Evolutionary conservation across 1,140 invertebrate genomes (phyloP), one percentile per base, ranked within the genome.

Genomic region (Brachionus koreanus): DNA sequence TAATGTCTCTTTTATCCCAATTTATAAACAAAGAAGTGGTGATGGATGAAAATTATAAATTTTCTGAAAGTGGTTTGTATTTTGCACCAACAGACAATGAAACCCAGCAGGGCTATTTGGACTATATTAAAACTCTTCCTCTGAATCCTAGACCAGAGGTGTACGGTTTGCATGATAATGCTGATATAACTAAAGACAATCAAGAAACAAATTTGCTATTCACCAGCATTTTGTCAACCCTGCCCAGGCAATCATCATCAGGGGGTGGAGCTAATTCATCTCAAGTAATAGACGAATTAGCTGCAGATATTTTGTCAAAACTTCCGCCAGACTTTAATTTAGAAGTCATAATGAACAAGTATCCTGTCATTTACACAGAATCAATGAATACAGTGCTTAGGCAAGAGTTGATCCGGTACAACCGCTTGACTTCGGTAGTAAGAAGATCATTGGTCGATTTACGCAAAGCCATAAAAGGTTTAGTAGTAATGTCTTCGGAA

Each of bases 151-250:
- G 91, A 63, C 94, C 95, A 0, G 92, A 92, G 84, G 93, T 97
- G 49, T 97, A 96, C 89, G 95, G 95, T 25, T 93, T 98, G 91
- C 92, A 98, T 87, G 91, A 93, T 81, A 97, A 97, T 89, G 95
- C 95, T 0, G 94, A 96, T 87, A 96, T 98, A 84, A 93, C 93
- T 83, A 97, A 96, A 89, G 94, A 97, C 86, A 93, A 95, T 88
- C 91, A 92, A 82, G 95, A 97, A 87, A 94, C 94, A 0, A 91
- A 92, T 83, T 89, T 93, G 65, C 86, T 98, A 19, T 92, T 97
- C 82, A 88, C 90, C 42, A 95, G 92, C 76, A 92, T 94, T 57
- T 88, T 96, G 33, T 87, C 94, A 2, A 96, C 94, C 39, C 94
- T 97, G 92, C 93, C 93, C 88, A 76, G 57, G 29, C 39, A 72